These are phyloP conservation scores for Oceanodroma leucorhoa DNA, from an alignment of 2,797 vertebrate species.

Conservation along the genomic window DNA sequence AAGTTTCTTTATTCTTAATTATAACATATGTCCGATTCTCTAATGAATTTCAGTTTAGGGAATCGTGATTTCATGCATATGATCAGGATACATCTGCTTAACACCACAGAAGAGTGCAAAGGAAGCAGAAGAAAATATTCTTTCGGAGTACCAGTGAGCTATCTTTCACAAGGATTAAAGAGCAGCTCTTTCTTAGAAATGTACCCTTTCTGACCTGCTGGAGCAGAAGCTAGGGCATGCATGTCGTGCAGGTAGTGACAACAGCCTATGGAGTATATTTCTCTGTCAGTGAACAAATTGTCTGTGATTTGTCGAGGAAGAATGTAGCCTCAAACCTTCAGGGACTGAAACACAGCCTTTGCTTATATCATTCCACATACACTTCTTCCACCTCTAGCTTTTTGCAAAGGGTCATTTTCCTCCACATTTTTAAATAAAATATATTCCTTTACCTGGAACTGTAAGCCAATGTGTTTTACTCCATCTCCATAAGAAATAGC, in stretches of 20 bases:
- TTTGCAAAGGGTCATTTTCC: neutral
- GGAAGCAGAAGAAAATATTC: neutral
- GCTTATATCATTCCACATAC: neutral
- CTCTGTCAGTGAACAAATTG: neutral
- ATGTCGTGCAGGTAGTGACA: neutral
- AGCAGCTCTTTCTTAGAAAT: neutral
- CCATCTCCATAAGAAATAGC: neutral
- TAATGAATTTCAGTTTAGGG: neutral
- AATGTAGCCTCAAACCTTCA: neutral
- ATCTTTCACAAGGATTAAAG: neutral
- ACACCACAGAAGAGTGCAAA: neutral
- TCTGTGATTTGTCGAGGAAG: neutral
- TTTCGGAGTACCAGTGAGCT: neutral
- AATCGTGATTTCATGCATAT: neutral
- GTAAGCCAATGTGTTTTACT: neutral
- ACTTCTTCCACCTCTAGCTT: neutral
- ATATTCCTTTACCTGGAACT: neutral
- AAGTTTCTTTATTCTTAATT: neutral
- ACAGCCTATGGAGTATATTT: neutral
- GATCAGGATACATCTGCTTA: neutral
- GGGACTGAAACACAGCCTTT: neutral
- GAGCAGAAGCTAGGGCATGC: neutral
- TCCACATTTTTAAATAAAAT: neutral
- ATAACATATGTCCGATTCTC: neutral
- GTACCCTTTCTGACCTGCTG: slow-evolving; percentile 10